Percentiles rank a stretch among this genome's conserved stretches.
Conservation (phyloP, 1,140 invertebrate genomes). For the Leptopilina clavipes region DNA sequence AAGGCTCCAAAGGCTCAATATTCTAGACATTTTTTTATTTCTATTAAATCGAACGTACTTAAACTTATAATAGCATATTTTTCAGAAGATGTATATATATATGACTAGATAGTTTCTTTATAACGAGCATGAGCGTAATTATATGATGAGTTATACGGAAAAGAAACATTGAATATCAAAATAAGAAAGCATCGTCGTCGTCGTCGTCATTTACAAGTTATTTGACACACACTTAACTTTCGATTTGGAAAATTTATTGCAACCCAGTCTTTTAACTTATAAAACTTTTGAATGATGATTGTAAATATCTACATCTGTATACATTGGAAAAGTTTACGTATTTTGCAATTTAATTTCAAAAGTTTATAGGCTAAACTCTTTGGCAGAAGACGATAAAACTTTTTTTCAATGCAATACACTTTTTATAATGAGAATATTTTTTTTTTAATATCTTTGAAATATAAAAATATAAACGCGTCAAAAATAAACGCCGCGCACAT, state of each 20-base stretch:
- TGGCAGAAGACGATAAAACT: no score
- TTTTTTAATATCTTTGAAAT: no score
- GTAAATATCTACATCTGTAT: no score
- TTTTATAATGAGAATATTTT: no score
- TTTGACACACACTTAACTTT: not conserved
- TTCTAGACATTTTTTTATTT: no score
- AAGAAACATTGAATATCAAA: not conserved
- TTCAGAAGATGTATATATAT: not conserved
- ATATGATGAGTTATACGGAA: not conserved
- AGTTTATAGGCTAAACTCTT: no score
- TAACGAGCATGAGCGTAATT: not conserved
- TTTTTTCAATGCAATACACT: no score
- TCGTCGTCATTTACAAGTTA: not conserved
- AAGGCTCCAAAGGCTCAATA: not conserved
- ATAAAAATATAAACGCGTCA: not conserved
- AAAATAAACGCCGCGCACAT: no score
- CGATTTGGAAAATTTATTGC: not conserved
- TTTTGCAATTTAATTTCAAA: no score
- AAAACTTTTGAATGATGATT: not conserved
- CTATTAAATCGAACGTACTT: not conserved
- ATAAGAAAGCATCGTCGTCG: conserved; percentile 24
- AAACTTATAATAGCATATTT: not conserved
- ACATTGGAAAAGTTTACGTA: no score
- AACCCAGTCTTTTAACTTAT: not conserved
- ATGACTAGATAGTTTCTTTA: not conserved